Evolutionary conservation across 2,888 invertebrate species (phyloP).

Genomic region (Mythimna vitellina): DNA sequence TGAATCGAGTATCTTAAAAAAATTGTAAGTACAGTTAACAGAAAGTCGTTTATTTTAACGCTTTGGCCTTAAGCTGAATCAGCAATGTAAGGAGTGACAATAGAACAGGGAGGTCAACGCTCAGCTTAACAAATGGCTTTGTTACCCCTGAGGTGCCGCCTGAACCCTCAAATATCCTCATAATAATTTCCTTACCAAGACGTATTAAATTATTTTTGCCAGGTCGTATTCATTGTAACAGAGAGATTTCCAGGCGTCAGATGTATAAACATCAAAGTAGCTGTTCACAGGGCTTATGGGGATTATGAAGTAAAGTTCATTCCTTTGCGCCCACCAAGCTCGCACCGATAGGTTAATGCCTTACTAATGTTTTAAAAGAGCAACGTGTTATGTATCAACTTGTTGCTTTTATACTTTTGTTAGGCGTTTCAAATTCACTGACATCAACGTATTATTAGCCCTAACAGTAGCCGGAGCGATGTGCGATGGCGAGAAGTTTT

Average conservation of each 20-base stretch:
- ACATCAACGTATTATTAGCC: background rate
- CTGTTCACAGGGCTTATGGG: conserved; percentile 7
- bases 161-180: background rate
- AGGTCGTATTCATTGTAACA: conserved; percentile 4
- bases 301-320: conserved; percentile 29
- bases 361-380: conserved; percentile 23
- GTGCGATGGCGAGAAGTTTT: too few relatives aligned
- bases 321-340: conserved; percentile 18
- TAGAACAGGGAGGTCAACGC: background rate
- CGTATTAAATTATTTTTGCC: conserved; percentile 2
- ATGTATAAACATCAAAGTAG: conserved; percentile 41
- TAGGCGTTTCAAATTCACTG: conserved; percentile 20
- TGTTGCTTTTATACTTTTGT: conserved; percentile 26
- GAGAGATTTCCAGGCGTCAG: conserved; percentile 25
- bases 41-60: background rate
- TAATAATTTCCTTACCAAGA: background rate
- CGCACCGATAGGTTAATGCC: conserved; percentile 35
- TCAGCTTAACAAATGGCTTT: background rate
- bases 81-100: background rate
- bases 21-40: too few relatives aligned
- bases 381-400: conserved; percentile 5
- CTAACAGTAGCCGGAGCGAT: too few relatives aligned
- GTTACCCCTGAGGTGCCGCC: background rate
- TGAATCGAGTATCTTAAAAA: background rate
- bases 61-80: background rate